Percentiles rank a stretch among this genome's conserved stretches.
phyloP scores from a whole-genome alignment of 1,140 invertebrate species.

The Euwallacea fornicatus region DNA sequence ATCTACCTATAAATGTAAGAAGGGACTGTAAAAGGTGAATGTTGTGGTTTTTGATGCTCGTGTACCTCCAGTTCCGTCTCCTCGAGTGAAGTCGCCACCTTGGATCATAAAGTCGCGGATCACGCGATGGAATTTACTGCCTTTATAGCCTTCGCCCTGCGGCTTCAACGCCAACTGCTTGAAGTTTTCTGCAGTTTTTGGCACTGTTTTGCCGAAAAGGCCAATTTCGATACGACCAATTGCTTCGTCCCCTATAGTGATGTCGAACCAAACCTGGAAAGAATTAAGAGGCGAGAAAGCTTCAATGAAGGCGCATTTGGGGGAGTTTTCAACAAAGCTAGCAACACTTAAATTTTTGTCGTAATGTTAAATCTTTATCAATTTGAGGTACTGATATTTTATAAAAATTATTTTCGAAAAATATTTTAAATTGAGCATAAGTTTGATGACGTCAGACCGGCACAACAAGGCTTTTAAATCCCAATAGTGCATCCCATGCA shows the following conservation, averaged over 20 bases:
- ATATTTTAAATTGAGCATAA: too few species aligned
- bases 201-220: conserved; percentile 92
- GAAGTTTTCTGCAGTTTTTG: conserved; percentile 94
- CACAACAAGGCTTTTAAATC: too few species aligned
- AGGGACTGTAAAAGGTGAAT: neutral
- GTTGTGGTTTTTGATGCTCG: neutral
- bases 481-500: too few species aligned
- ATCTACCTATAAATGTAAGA: conserved; percentile 63
- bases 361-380: too few species aligned
- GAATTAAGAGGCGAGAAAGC: too few species aligned
- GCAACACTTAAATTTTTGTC: too few species aligned
- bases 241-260: conserved; percentile 79
- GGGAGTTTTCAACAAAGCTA: too few species aligned
- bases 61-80: conserved; percentile 86
- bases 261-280: conserved; percentile 90
- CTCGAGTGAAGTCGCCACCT: conserved; percentile 90
- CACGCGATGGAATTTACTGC: conserved; percentile 89
- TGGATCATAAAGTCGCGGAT: conserved; percentile 97
- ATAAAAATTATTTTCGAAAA: too few species aligned
- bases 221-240: conserved; percentile 88
- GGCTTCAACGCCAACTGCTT: conserved; percentile 77
- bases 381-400: too few species aligned
- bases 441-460: too few species aligned
- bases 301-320: too few species aligned
- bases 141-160: conserved; percentile 81